Evolutionary conservation across 2,888 invertebrate species (phyloP).

Genomic region (Calameuta pallipes): DNA sequence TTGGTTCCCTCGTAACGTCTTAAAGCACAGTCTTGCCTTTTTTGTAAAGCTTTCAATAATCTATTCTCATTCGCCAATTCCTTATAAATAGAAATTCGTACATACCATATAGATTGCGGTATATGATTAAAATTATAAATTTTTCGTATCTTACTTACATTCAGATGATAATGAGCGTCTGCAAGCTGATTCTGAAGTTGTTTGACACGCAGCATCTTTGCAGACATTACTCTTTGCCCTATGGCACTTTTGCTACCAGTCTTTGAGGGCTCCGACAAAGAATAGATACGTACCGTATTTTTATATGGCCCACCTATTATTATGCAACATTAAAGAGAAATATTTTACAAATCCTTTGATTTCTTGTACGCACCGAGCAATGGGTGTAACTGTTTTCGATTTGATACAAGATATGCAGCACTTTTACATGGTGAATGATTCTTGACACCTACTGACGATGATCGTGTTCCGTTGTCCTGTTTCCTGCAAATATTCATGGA

Average conservation of each 20-base stretch:
- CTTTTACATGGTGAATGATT: slow-evolving; percentile 39
- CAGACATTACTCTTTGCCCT: slow-evolving; percentile 78
- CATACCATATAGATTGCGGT: not conserved
- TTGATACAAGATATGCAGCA: slow-evolving; percentile 40
- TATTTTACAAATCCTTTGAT: not conserved
- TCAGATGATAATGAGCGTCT: slow-evolving; percentile 82
- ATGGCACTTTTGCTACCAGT: slow-evolving; percentile 43
- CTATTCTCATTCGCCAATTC: slow-evolving; percentile 80
- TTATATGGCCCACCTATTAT: slow-evolving; percentile 56
- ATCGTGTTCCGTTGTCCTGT: slow-evolving; percentile 42
- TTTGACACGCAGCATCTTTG: slow-evolving; percentile 80
- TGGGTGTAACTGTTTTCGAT: slow-evolving; percentile 51
- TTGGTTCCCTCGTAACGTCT: slow-evolving; percentile 83
- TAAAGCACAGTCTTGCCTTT: slow-evolving; percentile 82
- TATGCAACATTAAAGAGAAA: slow-evolving; percentile 11
- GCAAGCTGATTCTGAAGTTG: slow-evolving; percentile 83
- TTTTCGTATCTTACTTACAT: slow-evolving; percentile 67
- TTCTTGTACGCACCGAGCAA: slow-evolving; percentile 49
- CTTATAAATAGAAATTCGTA: slow-evolving; percentile 58
- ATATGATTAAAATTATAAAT: slow-evolving; percentile 5
- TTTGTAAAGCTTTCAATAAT: slow-evolving; percentile 79
- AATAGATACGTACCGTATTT: slow-evolving; percentile 66
- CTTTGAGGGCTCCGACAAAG: slow-evolving; percentile 44
- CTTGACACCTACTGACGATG: slow-evolving; percentile 40
- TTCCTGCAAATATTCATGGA: slow-evolving; percentile 38